Conservation (phyloP, 1,140 invertebrate genomes). For the fruit fly (Drosophila melanogaster) region DNA sequence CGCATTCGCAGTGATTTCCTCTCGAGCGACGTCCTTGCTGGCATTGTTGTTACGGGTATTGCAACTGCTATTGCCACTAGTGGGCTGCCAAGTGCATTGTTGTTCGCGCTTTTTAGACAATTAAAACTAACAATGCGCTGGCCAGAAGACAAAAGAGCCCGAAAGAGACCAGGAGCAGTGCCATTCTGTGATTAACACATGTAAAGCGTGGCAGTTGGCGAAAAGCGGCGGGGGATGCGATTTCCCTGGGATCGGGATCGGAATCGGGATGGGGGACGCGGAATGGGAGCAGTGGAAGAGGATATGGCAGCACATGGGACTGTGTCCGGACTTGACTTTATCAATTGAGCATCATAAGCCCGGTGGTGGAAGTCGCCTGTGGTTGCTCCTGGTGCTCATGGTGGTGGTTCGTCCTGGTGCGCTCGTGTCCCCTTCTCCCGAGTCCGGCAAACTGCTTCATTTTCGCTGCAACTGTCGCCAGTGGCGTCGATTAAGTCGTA, state of each 20-base stretch:
- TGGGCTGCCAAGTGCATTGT: slow-evolving; percentile 58
- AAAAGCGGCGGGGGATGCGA: slow-evolving; percentile 34
- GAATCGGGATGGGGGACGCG: neutral
- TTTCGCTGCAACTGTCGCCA: slow-evolving; percentile 80
- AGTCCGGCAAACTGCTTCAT: slow-evolving; percentile 30
- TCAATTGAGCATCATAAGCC: slow-evolving; percentile 82
- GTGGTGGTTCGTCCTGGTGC: slow-evolving; percentile 5
- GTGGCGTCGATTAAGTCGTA: slow-evolving; percentile 84
- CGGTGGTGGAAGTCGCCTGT: slow-evolving; percentile 47
- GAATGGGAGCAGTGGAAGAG: slow-evolving; percentile 10
- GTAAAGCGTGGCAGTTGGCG: slow-evolving; percentile 72
- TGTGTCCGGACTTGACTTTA: slow-evolving; percentile 72
- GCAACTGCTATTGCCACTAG: slow-evolving; percentile 38
- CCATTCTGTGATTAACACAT: slow-evolving; percentile 83
- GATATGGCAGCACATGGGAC: slow-evolving; percentile 65
- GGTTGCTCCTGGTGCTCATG: slow-evolving; percentile 31
- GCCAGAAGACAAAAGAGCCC: slow-evolving; percentile 47
- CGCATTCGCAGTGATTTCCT: slow-evolving; percentile 1
- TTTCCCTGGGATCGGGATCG: neutral
- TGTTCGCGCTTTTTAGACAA: slow-evolving; percentile 72
- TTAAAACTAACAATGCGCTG: slow-evolving; percentile 76
- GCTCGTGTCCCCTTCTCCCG: neutral
- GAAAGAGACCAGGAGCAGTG: slow-evolving; percentile 50
- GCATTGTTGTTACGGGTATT: slow-evolving; percentile 32
- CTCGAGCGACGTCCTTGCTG: slow-evolving; percentile 13